These are phyloP conservation scores for Dromococcyx pavoninus DNA, from an alignment of 2,797 vertebrate species.

Conservation along the genomic window DNA sequence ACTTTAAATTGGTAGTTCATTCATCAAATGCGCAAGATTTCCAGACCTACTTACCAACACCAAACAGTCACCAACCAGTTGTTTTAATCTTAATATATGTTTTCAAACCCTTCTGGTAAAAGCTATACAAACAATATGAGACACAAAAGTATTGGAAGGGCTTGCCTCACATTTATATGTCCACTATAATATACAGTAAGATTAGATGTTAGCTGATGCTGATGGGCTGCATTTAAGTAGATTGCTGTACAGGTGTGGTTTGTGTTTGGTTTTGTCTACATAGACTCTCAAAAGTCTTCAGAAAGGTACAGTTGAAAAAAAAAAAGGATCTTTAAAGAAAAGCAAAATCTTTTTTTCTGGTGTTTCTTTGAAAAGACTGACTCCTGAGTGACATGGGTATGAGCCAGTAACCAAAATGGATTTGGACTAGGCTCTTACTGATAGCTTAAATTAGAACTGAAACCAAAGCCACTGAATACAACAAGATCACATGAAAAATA, in stretches of 20 bases:
- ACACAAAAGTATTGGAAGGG: neutral
- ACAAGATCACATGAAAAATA: neutral
- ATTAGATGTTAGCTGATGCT: neutral
- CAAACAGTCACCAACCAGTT: neutral
- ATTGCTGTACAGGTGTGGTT: neutral
- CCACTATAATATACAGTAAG: neutral
- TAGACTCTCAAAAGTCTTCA: neutral
- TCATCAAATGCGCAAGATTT: neutral
- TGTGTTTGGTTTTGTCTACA: neutral
- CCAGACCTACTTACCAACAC: neutral
- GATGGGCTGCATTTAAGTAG: neutral
- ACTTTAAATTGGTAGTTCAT: neutral
- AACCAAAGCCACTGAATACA: neutral
- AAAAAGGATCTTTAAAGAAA: neutral
- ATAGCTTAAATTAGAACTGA: neutral
- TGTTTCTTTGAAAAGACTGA: neutral
- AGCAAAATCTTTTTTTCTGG: neutral
- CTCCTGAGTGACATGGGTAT: neutral
- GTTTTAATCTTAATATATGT: neutral
- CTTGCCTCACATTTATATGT: neutral
- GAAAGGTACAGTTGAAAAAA: neutral
- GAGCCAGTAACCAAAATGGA: neutral
- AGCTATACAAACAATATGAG: neutral
- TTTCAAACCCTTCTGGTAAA: neutral
- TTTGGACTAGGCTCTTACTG: neutral